Percentiles rank a stretch among this genome's conserved stretches.
Evolutionary conservation across 1,140 invertebrate genomes (phyloP).

Genomic region (Ips typographus): DNA sequence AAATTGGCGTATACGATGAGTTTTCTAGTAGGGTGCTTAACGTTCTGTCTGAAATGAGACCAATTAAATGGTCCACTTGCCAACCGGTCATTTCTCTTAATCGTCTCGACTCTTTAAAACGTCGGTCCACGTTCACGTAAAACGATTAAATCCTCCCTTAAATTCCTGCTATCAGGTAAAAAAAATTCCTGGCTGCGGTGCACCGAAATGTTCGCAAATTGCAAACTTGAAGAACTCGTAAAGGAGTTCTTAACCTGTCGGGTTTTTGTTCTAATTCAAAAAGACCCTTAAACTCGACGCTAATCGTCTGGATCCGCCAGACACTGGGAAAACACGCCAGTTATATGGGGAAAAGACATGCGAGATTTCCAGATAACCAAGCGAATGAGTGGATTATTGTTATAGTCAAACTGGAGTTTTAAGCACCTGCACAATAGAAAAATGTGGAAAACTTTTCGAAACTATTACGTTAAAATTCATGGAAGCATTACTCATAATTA

Average conservation of each 20-base stretch:
- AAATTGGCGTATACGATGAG: neutral
- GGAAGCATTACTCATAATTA: too few relatives aligned
- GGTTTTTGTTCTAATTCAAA: constrained; percentile 17
- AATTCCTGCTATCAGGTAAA: too few relatives aligned
- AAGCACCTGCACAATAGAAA: too few relatives aligned
- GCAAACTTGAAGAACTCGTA: constrained; percentile 4
- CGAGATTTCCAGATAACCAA: constrained; percentile 3
- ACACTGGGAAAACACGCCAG: constrained; percentile 8
- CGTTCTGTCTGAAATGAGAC: constrained; percentile 4
- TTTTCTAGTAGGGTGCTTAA: neutral
- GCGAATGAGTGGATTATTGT: neutral
- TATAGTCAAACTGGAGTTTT: neutral
- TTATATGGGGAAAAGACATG: constrained; percentile 4
- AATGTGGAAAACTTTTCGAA: too few relatives aligned
- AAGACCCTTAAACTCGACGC: neutral
- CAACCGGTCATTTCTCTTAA: constrained; percentile 4
- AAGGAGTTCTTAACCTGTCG: constrained; percentile 14
- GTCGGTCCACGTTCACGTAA: too few relatives aligned
- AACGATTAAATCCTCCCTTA: too few relatives aligned
- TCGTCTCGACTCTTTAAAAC: neutral
- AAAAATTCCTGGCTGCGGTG: too few relatives aligned
- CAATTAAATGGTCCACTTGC: constrained; percentile 1
- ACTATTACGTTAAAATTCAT: too few relatives aligned
- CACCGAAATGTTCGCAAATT: neutral
- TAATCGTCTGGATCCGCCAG: constrained; percentile 15